Base-by-base conservation (phyloP, 2,797 vertebrate genomes). In the Peromyscus aztecus region DNA sequence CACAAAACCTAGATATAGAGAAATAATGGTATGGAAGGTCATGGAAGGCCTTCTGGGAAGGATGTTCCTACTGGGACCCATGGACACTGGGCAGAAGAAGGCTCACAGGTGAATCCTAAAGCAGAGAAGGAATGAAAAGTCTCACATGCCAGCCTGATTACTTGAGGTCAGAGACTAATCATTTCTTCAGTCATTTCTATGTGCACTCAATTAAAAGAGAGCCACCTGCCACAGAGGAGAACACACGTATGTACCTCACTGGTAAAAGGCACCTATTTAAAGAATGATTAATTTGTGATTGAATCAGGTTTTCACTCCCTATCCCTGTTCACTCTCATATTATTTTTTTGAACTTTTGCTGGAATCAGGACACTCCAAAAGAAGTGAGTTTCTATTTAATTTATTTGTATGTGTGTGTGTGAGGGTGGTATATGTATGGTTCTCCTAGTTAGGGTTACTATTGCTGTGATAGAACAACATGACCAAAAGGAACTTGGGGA, bases 261-360 rank as follows among this genome's bases (percentile, higher is more conserved):
- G 59, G 87, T 9, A 6, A 93, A 75, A 55, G 67, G 34, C 27
- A 55, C n/a, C 73, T 16, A 19, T 1, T 24, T 83, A 73, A 85
- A 46, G 69, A 34, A 78, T 27, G 37, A 93, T 59, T 12, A 69
- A 49, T 69, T 40, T 76, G 19, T 80, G 43, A 87, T 52, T 76
- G 59, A 84, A 19, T 19, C 59, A 89, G 83, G 11, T 31, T 73
- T 13, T 67, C 8, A 34, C 69, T 90, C 12, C 7, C 1, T 55
- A 55, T 55, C 34, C 81, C 77, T 40, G n/a, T 29, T 24, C 46
- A 34, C 49, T 27, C 57, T 65, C 21, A 31, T 19, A 21, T 23
- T 85, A 21, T 90, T 90, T 92, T 84, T 76, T 2, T 89, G n/a
- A 94, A 75, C 27, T 92, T 84, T 23, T 11, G 75, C 4, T 81